Percentiles rank a stretch among this genome's conserved stretches.
These are phyloP conservation scores for Fulmarus glacialis DNA, from an alignment of 2,113 vertebrate species.

Conservation along the genomic window DNA sequence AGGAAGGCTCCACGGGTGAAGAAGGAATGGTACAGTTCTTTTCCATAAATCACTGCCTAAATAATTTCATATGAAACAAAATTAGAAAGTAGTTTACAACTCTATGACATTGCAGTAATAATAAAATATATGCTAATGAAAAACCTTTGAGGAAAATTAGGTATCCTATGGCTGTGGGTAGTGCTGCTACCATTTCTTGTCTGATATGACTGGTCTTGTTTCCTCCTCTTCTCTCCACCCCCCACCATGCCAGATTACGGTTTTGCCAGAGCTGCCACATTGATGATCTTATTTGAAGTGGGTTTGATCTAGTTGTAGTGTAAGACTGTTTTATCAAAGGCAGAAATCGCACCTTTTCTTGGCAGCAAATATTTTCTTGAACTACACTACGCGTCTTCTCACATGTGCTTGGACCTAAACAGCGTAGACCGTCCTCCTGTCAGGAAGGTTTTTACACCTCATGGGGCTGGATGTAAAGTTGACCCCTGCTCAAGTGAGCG, in stretches of 20 bases:
- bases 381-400: neutral
- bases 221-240: neutral
- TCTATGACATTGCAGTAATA: neutral
- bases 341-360: neutral
- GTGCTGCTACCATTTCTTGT: neutral
- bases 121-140: neutral
- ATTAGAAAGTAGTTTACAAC: neutral
- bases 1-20: accelerated
- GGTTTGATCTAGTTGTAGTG: neutral
- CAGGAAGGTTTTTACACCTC: neutral
- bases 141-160: neutral
- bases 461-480: neutral
- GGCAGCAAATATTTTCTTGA: neutral
- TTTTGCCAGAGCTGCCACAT: neutral
- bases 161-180: neutral
- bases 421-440: neutral
- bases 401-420: neutral
- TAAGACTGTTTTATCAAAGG: neutral
- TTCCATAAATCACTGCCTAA: neutral
- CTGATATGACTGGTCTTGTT: neutral
- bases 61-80: neutral
- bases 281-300: neutral
- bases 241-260: accelerated
- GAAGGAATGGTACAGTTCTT: neutral
- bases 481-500: neutral